Base-by-base conservation (phyloP, 1,140 invertebrate genomes). In the Aleiodes sp. region DNA sequence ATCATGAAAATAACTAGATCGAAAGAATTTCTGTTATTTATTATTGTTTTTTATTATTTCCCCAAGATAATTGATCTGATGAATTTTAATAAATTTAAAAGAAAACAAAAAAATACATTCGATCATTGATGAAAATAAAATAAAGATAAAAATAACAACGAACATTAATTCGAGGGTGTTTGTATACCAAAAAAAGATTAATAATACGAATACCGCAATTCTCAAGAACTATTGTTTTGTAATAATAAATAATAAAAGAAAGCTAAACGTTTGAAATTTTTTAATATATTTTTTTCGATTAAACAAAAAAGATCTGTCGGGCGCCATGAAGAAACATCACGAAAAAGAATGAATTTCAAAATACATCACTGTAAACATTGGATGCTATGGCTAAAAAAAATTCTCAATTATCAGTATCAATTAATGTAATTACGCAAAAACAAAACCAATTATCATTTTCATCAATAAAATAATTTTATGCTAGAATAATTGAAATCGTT, bases 131-230 rank as follows among this genome's bases (percentile, higher is more conserved):
- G 39, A 43, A 1, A 16, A n/a, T 16, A 43, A 43, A 4, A n/a
- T n/a, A n/a, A n/a, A n/a, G n/a, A n/a, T n/a, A n/a, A 43, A 43
- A 43, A 43, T 43, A 3, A 43, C 39, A 43, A 43, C 39, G 39
- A 43, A 43, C n/a, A 12, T 43, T 43, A 10, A 43, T 16, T 43
- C 39, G n/a, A 43, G 39, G 39, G n/a, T 43, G 39, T 43, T 43
- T 43, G 39, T 43, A 43, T 43, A 43, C 4, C 39, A 43, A 43
- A 43, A 43, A n/a, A n/a, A n/a, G n/a, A n/a, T n/a, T n/a, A n/a
- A n/a, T n/a, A n/a, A 43, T 43, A 43, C 6, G 7, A 43, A 43
- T 43, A 16, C 19, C 39, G 19, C 12, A 43, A 43, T 14, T 16
- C 8, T 43, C 39, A 16, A 16, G n/a, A 16, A 12, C n/a, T 43